These are phyloP conservation scores for Ramazzottius varieornatus DNA, from an alignment of 2,888 invertebrate genomes.

Conservation along the genomic window DNA sequence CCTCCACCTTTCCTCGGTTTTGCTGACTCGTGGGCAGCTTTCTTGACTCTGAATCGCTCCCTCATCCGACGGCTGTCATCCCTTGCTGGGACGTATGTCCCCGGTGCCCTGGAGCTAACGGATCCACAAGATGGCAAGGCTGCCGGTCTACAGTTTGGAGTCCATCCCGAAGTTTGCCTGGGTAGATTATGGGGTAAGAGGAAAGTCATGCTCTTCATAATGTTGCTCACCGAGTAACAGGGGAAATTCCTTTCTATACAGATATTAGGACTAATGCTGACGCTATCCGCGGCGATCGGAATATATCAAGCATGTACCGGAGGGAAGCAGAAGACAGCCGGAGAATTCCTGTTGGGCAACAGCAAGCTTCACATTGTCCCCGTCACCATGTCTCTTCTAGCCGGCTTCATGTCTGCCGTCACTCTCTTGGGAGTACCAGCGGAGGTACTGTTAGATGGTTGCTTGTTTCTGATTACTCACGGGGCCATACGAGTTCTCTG, in stretches of 20 bases:
- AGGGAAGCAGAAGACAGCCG: slow-evolving; percentile 9
- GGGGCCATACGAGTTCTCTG: not conserved
- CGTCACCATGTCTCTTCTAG: slow-evolving; percentile 64
- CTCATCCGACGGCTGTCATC: too few relatives aligned
- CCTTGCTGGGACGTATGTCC: too few relatives aligned
- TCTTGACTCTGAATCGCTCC: too few relatives aligned
- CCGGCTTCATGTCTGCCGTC: slow-evolving; percentile 75
- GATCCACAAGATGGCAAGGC: not conserved
- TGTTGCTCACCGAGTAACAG: not conserved
- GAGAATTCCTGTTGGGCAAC: slow-evolving; percentile 33
- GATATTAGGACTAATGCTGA: slow-evolving; percentile 7
- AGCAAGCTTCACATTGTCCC: slow-evolving; percentile 49
- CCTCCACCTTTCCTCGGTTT: too few relatives aligned
- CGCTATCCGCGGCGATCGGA: slow-evolving; percentile 8
- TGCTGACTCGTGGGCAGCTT: too few relatives aligned
- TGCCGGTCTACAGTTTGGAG: not conserved
- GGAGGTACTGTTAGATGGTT: slow-evolving; percentile 27
- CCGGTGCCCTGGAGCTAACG: too few relatives aligned
- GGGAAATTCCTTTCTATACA: too few relatives aligned
- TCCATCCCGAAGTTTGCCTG: not conserved
- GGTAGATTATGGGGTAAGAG: not conserved
- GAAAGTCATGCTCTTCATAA: not conserved
- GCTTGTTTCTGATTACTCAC: not conserved
- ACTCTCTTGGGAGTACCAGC: slow-evolving; percentile 62
- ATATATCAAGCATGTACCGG: slow-evolving; percentile 8